These are phyloP conservation scores for Dorcus parallelipipedus DNA, from an alignment of 2,888 invertebrate genomes.

Conservation along the genomic window DNA sequence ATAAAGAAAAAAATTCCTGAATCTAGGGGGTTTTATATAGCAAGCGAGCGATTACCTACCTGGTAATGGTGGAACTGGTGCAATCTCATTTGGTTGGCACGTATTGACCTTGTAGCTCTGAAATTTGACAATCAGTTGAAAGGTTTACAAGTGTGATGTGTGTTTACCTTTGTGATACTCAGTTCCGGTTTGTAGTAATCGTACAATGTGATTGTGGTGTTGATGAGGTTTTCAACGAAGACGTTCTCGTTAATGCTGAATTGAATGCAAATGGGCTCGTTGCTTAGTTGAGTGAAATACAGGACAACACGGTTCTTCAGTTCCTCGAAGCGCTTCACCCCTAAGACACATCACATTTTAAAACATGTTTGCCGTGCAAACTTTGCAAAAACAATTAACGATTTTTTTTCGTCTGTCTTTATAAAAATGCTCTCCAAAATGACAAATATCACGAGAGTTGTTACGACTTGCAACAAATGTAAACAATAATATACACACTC, in stretches of 20 bases:
- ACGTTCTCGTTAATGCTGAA: constrained; percentile 51
- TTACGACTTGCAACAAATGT: too few relatives aligned
- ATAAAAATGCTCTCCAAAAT: too few relatives aligned
- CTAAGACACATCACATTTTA: constrained; percentile 36
- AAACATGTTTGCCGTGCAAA: background rate
- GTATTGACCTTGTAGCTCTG: constrained; percentile 24
- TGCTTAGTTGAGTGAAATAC: constrained; percentile 53
- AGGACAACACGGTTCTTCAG: constrained; percentile 50
- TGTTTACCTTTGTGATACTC: constrained; percentile 49
- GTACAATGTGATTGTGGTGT: constrained; percentile 56
- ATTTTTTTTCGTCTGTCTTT: too few relatives aligned
- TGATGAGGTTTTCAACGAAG: constrained; percentile 49
- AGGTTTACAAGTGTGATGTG: too few relatives aligned
- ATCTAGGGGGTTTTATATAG: constrained; percentile 41
- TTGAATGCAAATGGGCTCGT: constrained; percentile 49
- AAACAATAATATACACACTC: background rate
- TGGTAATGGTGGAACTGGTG: constrained; percentile 21
- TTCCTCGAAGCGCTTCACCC: constrained; percentile 55
- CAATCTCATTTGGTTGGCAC: constrained; percentile 22
- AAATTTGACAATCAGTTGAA: background rate
- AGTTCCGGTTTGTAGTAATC: constrained; percentile 64
- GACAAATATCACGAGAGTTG: too few relatives aligned
- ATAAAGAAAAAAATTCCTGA: constrained; percentile 43
- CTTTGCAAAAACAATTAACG: too few relatives aligned
- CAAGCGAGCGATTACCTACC: constrained; percentile 6